Evolutionary conservation across 2,888 invertebrate genomes (phyloP).

Genomic region (Callyntrura guangdongensis): DNA sequence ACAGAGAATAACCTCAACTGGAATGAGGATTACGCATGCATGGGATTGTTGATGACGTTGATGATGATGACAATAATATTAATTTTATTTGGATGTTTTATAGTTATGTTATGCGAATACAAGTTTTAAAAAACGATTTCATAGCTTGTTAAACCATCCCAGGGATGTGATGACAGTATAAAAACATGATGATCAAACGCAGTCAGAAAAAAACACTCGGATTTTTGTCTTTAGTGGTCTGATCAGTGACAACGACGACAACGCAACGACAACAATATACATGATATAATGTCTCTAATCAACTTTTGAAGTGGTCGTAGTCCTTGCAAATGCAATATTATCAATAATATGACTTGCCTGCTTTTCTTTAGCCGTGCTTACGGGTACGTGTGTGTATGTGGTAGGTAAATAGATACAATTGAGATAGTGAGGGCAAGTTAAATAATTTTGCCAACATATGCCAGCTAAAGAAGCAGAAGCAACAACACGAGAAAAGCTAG

Average conservation of each 20-base stretch:
- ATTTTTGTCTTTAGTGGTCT: not conserved
- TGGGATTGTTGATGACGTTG: not conserved
- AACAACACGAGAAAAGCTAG: not conserved
- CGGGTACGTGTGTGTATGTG: slow-evolving; percentile 6
- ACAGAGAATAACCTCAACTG: not conserved
- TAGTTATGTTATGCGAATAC: slow-evolving; percentile 54
- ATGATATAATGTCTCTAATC: slow-evolving; percentile 17
- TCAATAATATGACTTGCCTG: not conserved
- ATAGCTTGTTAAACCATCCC: slow-evolving; percentile 54
- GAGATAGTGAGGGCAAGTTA: slow-evolving; percentile 41
- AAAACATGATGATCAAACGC: slow-evolving; percentile 40
- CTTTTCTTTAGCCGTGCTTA: not conserved
- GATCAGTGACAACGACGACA: slow-evolving; percentile 42
- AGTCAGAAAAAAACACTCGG: not conserved
- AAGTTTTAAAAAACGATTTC: slow-evolving; percentile 32
- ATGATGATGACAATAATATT: slow-evolving; percentile 47
- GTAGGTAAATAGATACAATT: slow-evolving; percentile 44
- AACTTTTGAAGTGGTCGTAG: not conserved
- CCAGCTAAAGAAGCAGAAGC: not conserved
- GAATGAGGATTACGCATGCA: slow-evolving; percentile 34
- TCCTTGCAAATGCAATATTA: slow-evolving; percentile 29
- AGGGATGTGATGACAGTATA: slow-evolving; percentile 36
- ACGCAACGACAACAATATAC: slow-evolving; percentile 37
- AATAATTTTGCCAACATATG: slow-evolving; percentile 59
- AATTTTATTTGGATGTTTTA: slow-evolving; percentile 58